A percentile compares a stretch with the other conserved stretches of the same genome.
phyloP scores from a whole-genome alignment of 2,113 vertebrate species.

The Antigone vipio region DNA sequence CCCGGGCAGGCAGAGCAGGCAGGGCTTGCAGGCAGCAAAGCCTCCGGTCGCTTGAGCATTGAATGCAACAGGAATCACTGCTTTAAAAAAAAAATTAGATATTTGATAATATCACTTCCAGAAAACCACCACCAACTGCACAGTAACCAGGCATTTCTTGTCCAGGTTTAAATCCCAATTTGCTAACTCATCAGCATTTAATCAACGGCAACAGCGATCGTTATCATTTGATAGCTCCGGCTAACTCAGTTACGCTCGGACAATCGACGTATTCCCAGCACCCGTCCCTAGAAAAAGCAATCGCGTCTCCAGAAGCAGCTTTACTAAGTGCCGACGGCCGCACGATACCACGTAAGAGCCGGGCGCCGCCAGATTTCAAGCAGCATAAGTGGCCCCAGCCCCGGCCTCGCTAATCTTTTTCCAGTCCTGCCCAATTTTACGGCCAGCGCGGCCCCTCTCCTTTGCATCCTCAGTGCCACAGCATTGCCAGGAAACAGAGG shows the following conservation, averaged over 20 bases:
- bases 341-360: rapidly evolving
- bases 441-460: background rate
- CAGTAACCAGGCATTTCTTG: background rate
- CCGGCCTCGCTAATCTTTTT: background rate
- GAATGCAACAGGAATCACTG: background rate
- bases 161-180: background rate
- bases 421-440: background rate
- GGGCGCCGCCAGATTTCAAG: rapidly evolving
- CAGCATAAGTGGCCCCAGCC: background rate
- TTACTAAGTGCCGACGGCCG: background rate
- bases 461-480: rapidly evolving
- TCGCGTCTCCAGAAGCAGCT: background rate
- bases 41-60: background rate
- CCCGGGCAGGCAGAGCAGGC: background rate
- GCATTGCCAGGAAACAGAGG: background rate
- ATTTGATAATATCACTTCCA: background rate
- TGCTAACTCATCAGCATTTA: constrained; percentile 7
- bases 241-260: background rate
- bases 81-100: background rate
- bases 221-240: background rate
- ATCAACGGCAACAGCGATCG: background rate
- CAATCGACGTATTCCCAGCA: background rate
- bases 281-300: background rate
- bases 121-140: background rate
- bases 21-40: background rate